Percentiles rank a stretch among this genome's conserved stretches.
Conservation (phyloP, 2,797 vertebrate genomes). For the Gallinago stenura region DNA sequence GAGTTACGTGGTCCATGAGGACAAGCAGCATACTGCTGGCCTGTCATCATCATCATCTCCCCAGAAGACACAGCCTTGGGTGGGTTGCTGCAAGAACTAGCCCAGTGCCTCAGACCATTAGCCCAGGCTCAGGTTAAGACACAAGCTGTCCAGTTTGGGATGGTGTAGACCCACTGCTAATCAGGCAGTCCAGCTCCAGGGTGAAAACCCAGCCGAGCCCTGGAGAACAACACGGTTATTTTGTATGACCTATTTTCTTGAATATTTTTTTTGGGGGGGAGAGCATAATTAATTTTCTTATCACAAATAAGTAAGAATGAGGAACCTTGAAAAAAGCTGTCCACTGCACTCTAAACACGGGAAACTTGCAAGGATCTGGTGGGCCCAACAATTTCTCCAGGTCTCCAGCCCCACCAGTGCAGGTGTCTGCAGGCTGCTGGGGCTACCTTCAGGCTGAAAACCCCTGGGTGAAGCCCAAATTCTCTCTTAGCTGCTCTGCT, state of each 20-base stretch:
- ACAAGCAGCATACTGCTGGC: not conserved
- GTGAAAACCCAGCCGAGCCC: not conserved
- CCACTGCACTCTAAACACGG: not conserved
- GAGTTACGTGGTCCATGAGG: not conserved
- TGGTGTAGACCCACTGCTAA: not conserved
- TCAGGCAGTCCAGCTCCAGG: not conserved
- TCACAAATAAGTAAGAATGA: not conserved
- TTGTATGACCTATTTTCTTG: not conserved
- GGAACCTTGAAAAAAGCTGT: not conserved
- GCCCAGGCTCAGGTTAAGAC: not conserved
- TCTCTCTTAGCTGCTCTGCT: not conserved
- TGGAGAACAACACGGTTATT: fast-evolving
- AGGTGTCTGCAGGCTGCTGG: not conserved
- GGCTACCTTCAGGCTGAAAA: not conserved
- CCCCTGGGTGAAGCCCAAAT: fast-evolving
- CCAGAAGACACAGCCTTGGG: not conserved
- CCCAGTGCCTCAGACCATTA: not conserved
- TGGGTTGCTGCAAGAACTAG: not conserved
- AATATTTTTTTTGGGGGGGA: not conserved
- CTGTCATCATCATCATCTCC: not conserved
- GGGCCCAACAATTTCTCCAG: not conserved
- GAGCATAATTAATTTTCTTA: not conserved
- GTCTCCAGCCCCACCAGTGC: not conserved
- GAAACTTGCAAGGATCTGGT: not conserved
- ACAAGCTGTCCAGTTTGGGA: not conserved